These are phyloP conservation scores for Onychostoma macrolepis DNA, from an alignment of 2,113 vertebrate species.

Conservation along the genomic window DNA sequence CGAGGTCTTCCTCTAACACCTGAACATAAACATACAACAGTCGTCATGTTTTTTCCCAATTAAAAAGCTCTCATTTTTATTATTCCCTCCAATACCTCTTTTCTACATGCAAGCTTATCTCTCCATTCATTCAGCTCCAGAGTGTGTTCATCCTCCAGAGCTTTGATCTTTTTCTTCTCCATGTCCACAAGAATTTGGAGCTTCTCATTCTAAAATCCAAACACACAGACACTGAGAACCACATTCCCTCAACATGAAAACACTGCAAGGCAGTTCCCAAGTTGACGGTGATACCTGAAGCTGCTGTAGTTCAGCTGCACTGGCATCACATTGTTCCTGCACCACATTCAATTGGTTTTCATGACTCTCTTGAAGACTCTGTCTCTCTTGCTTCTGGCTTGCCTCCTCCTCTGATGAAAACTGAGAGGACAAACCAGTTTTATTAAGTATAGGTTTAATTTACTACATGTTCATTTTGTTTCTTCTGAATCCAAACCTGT, in stretches of 20 bases:
- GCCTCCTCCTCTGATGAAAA: slow-evolving; percentile 62
- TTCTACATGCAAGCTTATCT: slow-evolving; percentile 65
- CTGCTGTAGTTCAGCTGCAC: slow-evolving; percentile 69
- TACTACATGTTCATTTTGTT: not conserved
- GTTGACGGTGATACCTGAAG: slow-evolving; percentile 66
- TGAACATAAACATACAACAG: slow-evolving; percentile 45
- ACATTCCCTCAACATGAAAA: not conserved
- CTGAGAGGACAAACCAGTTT: slow-evolving; percentile 50
- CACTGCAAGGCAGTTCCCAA: not conserved
- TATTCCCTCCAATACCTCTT: slow-evolving; percentile 63
- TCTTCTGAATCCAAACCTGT: slow-evolving; percentile 60
- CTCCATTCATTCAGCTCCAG: slow-evolving; percentile 75
- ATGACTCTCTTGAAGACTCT: slow-evolving; percentile 64
- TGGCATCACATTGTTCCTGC: slow-evolving; percentile 69
- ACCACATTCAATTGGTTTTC: slow-evolving; percentile 59
- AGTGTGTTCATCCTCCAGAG: slow-evolving; percentile 71
- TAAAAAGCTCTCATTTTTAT: not conserved
- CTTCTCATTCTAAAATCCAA: slow-evolving; percentile 70
- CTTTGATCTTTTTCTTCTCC: slow-evolving; percentile 70
- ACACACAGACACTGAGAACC: slow-evolving; percentile 22
- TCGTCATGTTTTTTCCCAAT: not conserved
- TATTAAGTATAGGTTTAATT: not conserved
- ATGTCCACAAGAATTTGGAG: slow-evolving; percentile 66
- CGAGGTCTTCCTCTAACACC: slow-evolving; percentile 73
- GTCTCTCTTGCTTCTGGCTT: slow-evolving; percentile 61